Evolutionary conservation across 2,888 invertebrate genomes (phyloP).

Genomic region (Drosophila mimica): DNA sequence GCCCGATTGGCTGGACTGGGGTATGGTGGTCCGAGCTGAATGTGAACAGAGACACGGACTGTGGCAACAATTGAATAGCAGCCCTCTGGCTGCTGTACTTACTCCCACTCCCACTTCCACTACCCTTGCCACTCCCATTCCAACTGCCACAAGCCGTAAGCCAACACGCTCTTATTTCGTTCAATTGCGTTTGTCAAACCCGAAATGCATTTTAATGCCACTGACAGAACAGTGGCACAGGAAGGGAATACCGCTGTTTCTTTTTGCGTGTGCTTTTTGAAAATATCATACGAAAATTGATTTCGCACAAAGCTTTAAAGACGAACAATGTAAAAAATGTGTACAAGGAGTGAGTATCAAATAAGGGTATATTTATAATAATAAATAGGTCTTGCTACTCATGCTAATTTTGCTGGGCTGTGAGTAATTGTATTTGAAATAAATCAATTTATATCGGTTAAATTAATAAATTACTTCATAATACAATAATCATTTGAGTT

Average conservation of each 20-base stretch:
- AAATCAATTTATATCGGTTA: background rate
- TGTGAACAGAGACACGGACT: slow-evolving; percentile 35
- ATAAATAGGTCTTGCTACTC: background rate
- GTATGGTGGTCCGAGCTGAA: slow-evolving; percentile 41
- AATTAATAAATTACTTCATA: background rate
- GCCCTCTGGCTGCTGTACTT: slow-evolving; percentile 24
- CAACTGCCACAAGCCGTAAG: slow-evolving; percentile 2
- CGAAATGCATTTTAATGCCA: slow-evolving; percentile 65
- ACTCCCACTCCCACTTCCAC: slow-evolving; percentile 22
- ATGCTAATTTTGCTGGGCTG: background rate
- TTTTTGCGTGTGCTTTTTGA: slow-evolving; percentile 12
- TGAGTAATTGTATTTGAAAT: background rate
- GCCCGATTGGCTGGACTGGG: slow-evolving; percentile 66
- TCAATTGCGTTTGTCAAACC: slow-evolving; percentile 70
- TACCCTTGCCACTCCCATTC: slow-evolving; percentile 7
- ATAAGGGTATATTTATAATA: slow-evolving; percentile 5
- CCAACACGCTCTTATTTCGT: slow-evolving; percentile 66
- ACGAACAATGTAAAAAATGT: slow-evolving; percentile 3
- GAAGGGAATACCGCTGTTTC: slow-evolving; percentile 12
- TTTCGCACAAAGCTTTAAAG: slow-evolving; percentile 41
- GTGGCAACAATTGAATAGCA: slow-evolving; percentile 55
- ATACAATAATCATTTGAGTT: background rate
- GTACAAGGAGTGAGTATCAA: slow-evolving; percentile 6
- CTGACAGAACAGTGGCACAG: slow-evolving; percentile 38
- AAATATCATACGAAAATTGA: slow-evolving; percentile 42